These are phyloP conservation scores for Invenusta paracnida DNA, from an alignment of 2,888 invertebrate species.

Conservation along the genomic window DNA sequence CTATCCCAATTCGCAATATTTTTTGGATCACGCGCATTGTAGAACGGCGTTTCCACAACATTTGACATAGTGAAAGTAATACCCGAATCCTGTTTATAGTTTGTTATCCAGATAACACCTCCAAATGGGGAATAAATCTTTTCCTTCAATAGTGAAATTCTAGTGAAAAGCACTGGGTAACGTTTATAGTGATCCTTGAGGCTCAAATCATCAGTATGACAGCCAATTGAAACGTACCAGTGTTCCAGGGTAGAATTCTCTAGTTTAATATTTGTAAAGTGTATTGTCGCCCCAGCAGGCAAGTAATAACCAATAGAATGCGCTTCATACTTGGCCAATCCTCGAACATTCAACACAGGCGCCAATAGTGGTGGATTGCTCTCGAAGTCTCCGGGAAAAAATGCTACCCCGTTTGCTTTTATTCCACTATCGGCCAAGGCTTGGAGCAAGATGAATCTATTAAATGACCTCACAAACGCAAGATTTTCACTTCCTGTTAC, in stretches of 20 bases:
- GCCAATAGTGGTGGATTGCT: neutral
- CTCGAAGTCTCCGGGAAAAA: conserved; percentile 32
- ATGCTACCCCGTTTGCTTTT: neutral
- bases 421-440: conserved; percentile 4
- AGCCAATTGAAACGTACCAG: conserved; percentile 22
- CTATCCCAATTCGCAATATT: neutral
- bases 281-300: neutral
- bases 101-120: conserved; percentile 5
- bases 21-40: neutral
- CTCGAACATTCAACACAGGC: neutral
- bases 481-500: neutral
- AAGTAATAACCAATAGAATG: conserved; percentile 32
- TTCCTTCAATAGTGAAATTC: neutral
- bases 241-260: neutral
- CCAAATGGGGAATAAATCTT: conserved; percentile 19
- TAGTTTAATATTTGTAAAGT: neutral
- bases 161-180: neutral
- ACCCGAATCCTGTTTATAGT: neutral
- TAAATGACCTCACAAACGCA: neutral
- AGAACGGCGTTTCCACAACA: conserved; percentile 22
- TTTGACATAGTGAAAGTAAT: neutral
- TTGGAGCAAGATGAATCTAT: conserved; percentile 2
- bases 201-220: conserved; percentile 25
- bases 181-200: neutral
- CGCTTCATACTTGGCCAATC: neutral